Evolutionary conservation across 2,888 invertebrate genomes (phyloP).

Genomic region (Lapara coniferarum): DNA sequence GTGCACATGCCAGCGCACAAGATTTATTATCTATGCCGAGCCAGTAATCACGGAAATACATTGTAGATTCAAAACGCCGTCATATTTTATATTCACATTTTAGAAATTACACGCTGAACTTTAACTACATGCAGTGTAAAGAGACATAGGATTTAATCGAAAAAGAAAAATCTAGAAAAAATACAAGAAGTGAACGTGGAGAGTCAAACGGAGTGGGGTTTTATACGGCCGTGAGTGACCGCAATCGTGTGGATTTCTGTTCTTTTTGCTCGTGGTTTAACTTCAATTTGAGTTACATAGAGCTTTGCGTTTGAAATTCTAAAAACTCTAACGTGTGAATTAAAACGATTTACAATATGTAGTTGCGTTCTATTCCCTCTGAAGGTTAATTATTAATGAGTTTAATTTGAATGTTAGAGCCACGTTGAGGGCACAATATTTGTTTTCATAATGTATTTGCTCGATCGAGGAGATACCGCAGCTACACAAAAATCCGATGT

Average conservation of each 20-base stretch:
- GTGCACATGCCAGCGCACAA: not conserved
- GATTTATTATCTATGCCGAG: not conserved
- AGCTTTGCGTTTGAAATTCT: not conserved
- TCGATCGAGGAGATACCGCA: too few relatives aligned
- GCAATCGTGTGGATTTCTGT: not conserved
- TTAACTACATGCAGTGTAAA: slow-evolving; percentile 1
- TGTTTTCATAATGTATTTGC: too few relatives aligned
- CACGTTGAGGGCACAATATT: too few relatives aligned
- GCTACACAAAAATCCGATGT: too few relatives aligned
- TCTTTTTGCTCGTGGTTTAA: not conserved
- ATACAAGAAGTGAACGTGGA: not conserved
- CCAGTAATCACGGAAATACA: slow-evolving; percentile 4
- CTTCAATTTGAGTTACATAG: slow-evolving; percentile 6
- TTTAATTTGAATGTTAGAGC: too few relatives aligned
- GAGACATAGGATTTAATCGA: slow-evolving; percentile 3
- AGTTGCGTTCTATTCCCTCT: not conserved
- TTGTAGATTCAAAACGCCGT: not conserved
- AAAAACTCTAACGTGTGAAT: slow-evolving; percentile 1
- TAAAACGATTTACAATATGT: not conserved
- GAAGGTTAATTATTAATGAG: not conserved
- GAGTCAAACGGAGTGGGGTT: not conserved
- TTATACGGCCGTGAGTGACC: not conserved
- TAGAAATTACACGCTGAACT: not conserved
- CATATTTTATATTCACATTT: not conserved
- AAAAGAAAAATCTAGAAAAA: not conserved